Evolutionary conservation across 2,888 invertebrate species (phyloP).

Genomic region (Drosophila subquinaria): DNA sequence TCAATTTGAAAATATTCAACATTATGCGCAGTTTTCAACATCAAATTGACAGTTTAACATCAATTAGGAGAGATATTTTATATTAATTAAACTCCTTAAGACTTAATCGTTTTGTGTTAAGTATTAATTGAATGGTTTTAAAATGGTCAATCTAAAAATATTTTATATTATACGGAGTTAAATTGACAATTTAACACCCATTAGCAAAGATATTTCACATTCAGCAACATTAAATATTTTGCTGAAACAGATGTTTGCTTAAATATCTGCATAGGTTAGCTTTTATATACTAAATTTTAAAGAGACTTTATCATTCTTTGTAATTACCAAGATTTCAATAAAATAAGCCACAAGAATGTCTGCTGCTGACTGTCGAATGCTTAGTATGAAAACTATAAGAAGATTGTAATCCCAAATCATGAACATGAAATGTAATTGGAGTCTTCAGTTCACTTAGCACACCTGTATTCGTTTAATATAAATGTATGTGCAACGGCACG

Average conservation of each 20-base stretch:
- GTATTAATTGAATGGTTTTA: neutral
- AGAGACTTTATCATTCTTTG: neutral
- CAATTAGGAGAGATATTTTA: no score
- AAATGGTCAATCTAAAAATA: neutral
- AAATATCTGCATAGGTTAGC: neutral
- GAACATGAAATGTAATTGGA: slow-evolving; percentile 12
- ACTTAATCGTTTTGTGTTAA: neutral
- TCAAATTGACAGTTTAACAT: neutral
- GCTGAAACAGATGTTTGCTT: neutral
- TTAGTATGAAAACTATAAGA: slow-evolving; percentile 7
- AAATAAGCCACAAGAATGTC: slow-evolving; percentile 20
- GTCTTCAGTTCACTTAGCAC: slow-evolving; percentile 1
- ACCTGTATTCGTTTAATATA: slow-evolving; percentile 4
- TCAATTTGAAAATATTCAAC: neutral
- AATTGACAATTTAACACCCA: neutral
- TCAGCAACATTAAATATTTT: neutral
- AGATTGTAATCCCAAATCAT: slow-evolving; percentile 26
- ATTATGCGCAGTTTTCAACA: neutral
- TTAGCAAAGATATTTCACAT: neutral
- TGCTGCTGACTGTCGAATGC: slow-evolving; percentile 14
- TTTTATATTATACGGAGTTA: no score
- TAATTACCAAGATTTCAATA: neutral
- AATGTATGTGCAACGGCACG: slow-evolving; percentile 35
- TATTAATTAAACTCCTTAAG: neutral
- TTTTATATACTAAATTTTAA: neutral